phyloP scores from a whole-genome alignment of 2,113 vertebrate species.

The Ageneiosus marmoratus region DNA sequence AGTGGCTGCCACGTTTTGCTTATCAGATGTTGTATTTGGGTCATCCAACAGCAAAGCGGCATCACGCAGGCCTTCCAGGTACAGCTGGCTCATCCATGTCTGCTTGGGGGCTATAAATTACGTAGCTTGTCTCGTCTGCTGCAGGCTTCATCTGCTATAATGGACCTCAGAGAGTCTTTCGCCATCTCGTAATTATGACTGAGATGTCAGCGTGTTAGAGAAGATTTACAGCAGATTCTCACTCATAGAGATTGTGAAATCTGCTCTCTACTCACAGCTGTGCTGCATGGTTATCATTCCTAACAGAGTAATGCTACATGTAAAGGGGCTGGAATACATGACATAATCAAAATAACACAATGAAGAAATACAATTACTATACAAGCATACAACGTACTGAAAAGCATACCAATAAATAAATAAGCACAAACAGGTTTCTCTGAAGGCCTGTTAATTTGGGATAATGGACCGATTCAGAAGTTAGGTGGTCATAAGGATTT shows the following conservation, averaged over 20 bases:
- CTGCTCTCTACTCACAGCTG: constrained; percentile 27
- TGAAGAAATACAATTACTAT: background rate
- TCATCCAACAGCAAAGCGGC: background rate
- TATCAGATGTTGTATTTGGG: constrained; percentile 26
- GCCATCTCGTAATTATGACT: constrained; percentile 49
- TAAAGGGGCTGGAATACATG: background rate
- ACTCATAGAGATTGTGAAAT: constrained; percentile 42
- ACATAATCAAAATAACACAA: background rate
- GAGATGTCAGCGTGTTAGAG: constrained; percentile 48
- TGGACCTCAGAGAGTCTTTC: constrained; percentile 45
- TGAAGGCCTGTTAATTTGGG: background rate
- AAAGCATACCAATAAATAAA: background rate
- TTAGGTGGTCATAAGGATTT: background rate
- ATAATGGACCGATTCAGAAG: background rate
- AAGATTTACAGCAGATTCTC: constrained; percentile 48
- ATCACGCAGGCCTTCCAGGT: constrained; percentile 28
- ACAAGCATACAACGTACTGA: background rate
- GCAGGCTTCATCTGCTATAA: constrained; percentile 46
- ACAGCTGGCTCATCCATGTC: constrained; percentile 34
- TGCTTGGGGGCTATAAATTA: constrained; percentile 38
- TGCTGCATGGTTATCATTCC: constrained; percentile 18
- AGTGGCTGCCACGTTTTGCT: constrained; percentile 24
- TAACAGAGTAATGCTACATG: background rate
- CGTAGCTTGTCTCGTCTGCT: constrained; percentile 23
- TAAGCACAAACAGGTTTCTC: background rate